Percentiles rank a stretch among this genome's conserved stretches.
Evolutionary conservation across 2,888 invertebrate species (phyloP).

Genomic region (Cotesia congregata): DNA sequence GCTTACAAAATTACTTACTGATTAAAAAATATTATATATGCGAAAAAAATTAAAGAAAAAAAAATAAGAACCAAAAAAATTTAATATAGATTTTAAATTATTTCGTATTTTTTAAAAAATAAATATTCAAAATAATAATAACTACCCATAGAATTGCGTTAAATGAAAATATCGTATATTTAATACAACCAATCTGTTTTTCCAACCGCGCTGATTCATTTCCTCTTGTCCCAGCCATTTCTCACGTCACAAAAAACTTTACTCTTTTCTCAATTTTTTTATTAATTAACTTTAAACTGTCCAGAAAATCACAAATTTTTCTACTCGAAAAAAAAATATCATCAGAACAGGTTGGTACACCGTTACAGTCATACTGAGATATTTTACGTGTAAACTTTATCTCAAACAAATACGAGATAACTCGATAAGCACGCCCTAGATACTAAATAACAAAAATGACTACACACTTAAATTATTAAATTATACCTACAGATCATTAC

Average conservation of each 20-base stretch:
- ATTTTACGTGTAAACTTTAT: constrained; percentile 54
- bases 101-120: background rate
- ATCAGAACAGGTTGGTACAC: constrained; percentile 4
- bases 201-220: constrained; percentile 76
- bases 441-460: constrained; percentile 45
- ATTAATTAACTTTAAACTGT: too few species aligned
- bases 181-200: constrained; percentile 83
- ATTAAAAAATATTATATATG: too few species aligned
- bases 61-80: too few species aligned
- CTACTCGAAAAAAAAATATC: too few species aligned
- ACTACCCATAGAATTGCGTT: constrained; percentile 86
- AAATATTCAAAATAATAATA: constrained; percentile 67
- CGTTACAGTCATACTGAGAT: constrained; percentile 35
- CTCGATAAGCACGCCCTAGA: constrained; percentile 65
- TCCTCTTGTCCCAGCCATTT: constrained; percentile 67
- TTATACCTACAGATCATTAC: background rate
- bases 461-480: background rate
- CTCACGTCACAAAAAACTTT: background rate
- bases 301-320: too few species aligned
- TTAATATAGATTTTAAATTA: background rate
- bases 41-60: too few species aligned
- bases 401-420: constrained; percentile 66
- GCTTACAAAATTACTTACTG: too few species aligned
- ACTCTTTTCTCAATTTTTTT: background rate
- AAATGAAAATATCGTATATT: constrained; percentile 86